phyloP scores from a whole-genome alignment of 2,797 vertebrate species.

The Lacerta bilineata region DNA sequence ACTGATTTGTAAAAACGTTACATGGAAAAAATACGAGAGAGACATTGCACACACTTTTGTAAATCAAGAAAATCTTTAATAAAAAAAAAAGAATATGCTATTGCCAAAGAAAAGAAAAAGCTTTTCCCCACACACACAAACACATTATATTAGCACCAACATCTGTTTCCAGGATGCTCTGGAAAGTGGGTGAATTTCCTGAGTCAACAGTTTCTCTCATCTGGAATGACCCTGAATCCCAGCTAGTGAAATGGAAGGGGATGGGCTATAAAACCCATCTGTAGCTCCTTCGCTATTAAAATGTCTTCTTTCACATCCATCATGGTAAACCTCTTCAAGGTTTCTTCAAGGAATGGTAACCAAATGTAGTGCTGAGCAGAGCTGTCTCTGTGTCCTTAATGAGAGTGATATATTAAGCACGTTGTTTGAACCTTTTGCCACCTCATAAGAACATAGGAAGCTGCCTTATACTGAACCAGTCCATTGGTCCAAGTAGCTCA shows the following conservation, averaged over 20 bases:
- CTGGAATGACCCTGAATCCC: background rate
- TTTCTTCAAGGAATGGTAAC: background rate
- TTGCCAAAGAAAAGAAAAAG: no score
- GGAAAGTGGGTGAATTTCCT: background rate
- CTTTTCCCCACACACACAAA: no score
- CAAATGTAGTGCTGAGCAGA: background rate
- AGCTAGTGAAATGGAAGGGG: background rate
- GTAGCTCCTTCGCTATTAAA: background rate
- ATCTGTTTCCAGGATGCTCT: background rate
- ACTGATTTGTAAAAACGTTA: no score
- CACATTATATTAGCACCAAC: background rate
- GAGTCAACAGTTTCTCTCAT: background rate
- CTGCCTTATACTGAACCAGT: no score
- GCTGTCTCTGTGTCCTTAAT: background rate
- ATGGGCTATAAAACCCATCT: background rate
- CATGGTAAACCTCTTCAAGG: background rate
- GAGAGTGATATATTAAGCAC: background rate
- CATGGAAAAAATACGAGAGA: no score
- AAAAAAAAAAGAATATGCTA: no score
- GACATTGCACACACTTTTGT: no score
- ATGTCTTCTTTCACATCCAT: background rate
- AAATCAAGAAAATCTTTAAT: no score
- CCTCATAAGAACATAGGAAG: no score
- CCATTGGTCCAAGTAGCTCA: no score
- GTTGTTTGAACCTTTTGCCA: no score